Percentiles rank a stretch among this genome's conserved stretches.
Evolutionary conservation across 2,113 vertebrate species (phyloP).

Genomic region (Chamaetylas fuelleborni): DNA sequence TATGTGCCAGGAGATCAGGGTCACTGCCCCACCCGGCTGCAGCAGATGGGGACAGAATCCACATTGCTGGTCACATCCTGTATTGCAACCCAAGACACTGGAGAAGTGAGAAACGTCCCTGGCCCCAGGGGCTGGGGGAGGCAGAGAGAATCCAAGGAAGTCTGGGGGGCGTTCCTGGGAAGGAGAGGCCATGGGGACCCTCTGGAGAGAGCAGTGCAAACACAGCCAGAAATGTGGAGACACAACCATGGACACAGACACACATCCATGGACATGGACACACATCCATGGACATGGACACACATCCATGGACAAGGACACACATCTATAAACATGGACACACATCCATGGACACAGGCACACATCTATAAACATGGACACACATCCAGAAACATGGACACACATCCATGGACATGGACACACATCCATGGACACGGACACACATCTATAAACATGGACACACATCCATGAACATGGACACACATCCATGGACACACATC

Average conservation of each 20-base stretch:
- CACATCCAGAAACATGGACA: too few species aligned
- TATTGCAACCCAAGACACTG: not conserved
- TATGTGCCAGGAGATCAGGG: too few species aligned
- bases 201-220: not conserved
- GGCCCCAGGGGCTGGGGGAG: not conserved
- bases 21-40: too few species aligned
- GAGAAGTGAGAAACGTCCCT: not conserved
- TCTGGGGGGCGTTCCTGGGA: not conserved
- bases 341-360: too few species aligned
- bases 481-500: too few species aligned
- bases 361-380: fast-evolving
- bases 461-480: too few species aligned
- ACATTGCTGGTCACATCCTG: too few species aligned
- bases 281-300: too few species aligned
- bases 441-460: fast-evolving
- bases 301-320: too few species aligned
- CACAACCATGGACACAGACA: not conserved
- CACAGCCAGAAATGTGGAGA: not conserved
- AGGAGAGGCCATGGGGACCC: not conserved
- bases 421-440: fast-evolving
- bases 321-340: fast-evolving
- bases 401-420: too few species aligned
- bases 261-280: not conserved
- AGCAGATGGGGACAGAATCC: too few species aligned
- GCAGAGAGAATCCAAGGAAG: not conserved